Base-by-base conservation (phyloP, 92 coral and sea anemone genomes). In the Epizoanthus stellaris region DNA sequence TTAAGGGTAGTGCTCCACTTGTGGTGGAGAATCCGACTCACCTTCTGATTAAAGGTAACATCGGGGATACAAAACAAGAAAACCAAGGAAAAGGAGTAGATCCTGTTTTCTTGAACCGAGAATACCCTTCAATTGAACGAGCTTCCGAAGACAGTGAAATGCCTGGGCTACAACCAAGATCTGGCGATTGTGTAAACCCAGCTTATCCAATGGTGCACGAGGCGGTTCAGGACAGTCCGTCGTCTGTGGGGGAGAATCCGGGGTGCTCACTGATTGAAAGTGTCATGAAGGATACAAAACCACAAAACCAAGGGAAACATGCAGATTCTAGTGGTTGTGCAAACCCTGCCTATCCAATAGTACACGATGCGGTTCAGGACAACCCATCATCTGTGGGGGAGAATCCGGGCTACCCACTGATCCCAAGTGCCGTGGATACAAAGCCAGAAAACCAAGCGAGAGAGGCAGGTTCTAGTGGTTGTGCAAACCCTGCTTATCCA, bases 371-470 rank as follows among this genome's bases (percentile, higher is more conserved):
- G 10, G 85, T 80, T 74, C 38, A 58, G 14, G 16, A 23, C 62
- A 65, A 0, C 30, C 4, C 14, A 80, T 65, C 57, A 38, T n/a
- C 34, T 38, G 13, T 10, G 10, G 16, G 0, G 59, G 1, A 6
- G 39, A 80, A 80, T 20, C 60, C 74, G 4, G 54, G 20, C 42
- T 80, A 80, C 59, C 85, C 85, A 15, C 42, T 58, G n/a, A 38
- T 34, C 17, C 42, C 62, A 67, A 53, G n/a, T 45, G 73, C 85
- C 20, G 74, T 80, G 70, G 63, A 42, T 23, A 16, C 64, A 53
- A 42, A 65, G 17, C 63, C 17, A 10, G 45, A 19, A 8, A n/a
- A 14, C 1, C 6, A 64, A 3, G 21, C 5, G 45, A 34, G 49
- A 42, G 15, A 17, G 0, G 58, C 19, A 39, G 0, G 21, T 80